Conservation (phyloP, 2,888 invertebrate species). For the Macrophya alboannulata region DNA sequence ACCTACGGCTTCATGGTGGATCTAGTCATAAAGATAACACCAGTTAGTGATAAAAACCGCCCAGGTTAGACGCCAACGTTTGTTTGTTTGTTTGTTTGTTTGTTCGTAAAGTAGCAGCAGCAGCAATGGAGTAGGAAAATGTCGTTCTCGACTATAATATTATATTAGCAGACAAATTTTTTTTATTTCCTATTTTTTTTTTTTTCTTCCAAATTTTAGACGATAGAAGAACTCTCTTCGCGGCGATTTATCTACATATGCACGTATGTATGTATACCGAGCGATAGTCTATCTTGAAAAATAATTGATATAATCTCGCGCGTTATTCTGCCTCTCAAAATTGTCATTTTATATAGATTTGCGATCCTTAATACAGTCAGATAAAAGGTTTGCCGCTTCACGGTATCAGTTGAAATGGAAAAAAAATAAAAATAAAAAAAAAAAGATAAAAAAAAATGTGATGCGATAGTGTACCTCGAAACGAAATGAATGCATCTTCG, state of each 20-base stretch:
- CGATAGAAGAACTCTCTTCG: not conserved
- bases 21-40: slow-evolving; percentile 47
- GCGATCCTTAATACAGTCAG: not conserved
- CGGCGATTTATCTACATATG: not conserved
- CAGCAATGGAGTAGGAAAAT: not conserved
- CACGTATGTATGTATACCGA: too few relatives aligned
- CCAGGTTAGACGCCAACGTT: not conserved
- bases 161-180: not conserved
- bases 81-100: not conserved
- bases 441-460: too few relatives aligned
- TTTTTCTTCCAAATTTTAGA: not conserved
- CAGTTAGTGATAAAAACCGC: not conserved
- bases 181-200: not conserved
- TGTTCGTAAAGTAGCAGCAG: not conserved
- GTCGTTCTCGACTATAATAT: not conserved
- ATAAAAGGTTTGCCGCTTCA: not conserved
- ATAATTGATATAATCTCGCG: not conserved
- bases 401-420: not conserved
- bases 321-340: too few relatives aligned
- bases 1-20: not conserved
- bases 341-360: not conserved
- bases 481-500: not conserved
- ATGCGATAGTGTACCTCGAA: not conserved
- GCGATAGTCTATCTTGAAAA: not conserved
- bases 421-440: too few relatives aligned